A percentile compares a stretch with the other conserved stretches of the same genome.
Evolutionary conservation across 2,888 invertebrate species (phyloP).

Genomic region (Pristionchus arcanus): DNA sequence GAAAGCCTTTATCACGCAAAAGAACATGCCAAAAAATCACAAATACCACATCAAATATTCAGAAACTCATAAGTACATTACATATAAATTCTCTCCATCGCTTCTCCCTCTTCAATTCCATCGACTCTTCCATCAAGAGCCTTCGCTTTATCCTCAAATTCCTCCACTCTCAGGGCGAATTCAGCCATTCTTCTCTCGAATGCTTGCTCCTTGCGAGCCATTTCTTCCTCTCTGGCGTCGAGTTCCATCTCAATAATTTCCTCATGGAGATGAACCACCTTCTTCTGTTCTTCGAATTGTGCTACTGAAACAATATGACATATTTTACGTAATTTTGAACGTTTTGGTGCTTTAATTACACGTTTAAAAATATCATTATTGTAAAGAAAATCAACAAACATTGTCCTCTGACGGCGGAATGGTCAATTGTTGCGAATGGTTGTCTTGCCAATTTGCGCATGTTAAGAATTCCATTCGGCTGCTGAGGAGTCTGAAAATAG

Average conservation of each 20-base stretch:
- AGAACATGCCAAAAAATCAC: no score
- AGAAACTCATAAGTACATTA: no score
- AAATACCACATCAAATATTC: no score
- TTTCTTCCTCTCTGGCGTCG: neutral
- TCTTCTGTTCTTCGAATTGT: no score
- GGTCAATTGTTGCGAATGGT: conserved; percentile 66
- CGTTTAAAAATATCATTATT: no score
- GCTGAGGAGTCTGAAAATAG: neutral
- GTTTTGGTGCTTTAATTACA: no score
- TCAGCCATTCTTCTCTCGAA: neutral
- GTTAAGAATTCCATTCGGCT: conserved; percentile 57
- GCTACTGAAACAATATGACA: no score
- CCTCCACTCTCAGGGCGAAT: neutral
- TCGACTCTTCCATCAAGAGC: neutral
- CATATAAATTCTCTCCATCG: neutral
- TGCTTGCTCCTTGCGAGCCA: neutral
- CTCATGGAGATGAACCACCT: no score
- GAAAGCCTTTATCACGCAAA: no score
- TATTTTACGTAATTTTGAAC: no score
- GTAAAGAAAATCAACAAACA: neutral
- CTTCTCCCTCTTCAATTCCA: neutral
- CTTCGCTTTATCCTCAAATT: neutral
- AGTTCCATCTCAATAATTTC: neutral
- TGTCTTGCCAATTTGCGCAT: conserved; percentile 63
- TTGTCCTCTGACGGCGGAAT: conserved; percentile 59